These are phyloP conservation scores for Caenorhabditis japonica DNA, from an alignment of 2,888 invertebrate species.

Conservation along the genomic window DNA sequence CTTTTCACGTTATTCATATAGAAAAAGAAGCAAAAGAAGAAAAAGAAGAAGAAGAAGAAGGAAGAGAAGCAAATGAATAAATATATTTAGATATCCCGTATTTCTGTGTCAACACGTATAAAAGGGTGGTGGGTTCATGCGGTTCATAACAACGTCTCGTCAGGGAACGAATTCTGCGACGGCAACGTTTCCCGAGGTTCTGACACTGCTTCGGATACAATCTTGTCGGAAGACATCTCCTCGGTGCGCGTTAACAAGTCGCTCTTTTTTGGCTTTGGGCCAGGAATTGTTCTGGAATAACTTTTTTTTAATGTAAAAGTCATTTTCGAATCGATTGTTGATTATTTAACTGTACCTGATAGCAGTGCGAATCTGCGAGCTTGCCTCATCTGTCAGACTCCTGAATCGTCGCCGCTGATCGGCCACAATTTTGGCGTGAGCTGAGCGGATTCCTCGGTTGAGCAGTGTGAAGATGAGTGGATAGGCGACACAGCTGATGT, in stretches of 20 bases:
- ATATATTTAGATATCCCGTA: not conserved
- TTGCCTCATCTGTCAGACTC: slow-evolving; percentile 68
- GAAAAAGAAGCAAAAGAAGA: too few species aligned
- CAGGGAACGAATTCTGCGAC: slow-evolving; percentile 44
- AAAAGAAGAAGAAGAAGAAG: too few species aligned
- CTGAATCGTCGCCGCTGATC: slow-evolving; percentile 61
- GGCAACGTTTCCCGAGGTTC: slow-evolving; percentile 22
- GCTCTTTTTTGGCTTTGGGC: slow-evolving; percentile 29
- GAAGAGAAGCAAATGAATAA: not conserved
- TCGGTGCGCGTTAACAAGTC: slow-evolving; percentile 35
- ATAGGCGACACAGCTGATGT: slow-evolving; percentile 75
- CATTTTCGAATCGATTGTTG: not conserved
- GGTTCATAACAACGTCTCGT: slow-evolving; percentile 42
- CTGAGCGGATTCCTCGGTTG: slow-evolving; percentile 64
- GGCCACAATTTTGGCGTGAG: slow-evolving; percentile 64
- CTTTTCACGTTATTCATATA: too few species aligned
- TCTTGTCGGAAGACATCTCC: slow-evolving; percentile 38
- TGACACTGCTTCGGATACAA: slow-evolving; percentile 23
- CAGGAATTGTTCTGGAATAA: slow-evolving; percentile 39
- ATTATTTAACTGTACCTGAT: slow-evolving; percentile 28
- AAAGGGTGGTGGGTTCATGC: not conserved
- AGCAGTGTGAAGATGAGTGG: slow-evolving; percentile 75
- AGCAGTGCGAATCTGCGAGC: slow-evolving; percentile 54
- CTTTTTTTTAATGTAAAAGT: not conserved
- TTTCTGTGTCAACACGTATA: not conserved